Conservation (phyloP, 2,888 invertebrate species). For the Caenorhabditis sulstoni region DNA sequence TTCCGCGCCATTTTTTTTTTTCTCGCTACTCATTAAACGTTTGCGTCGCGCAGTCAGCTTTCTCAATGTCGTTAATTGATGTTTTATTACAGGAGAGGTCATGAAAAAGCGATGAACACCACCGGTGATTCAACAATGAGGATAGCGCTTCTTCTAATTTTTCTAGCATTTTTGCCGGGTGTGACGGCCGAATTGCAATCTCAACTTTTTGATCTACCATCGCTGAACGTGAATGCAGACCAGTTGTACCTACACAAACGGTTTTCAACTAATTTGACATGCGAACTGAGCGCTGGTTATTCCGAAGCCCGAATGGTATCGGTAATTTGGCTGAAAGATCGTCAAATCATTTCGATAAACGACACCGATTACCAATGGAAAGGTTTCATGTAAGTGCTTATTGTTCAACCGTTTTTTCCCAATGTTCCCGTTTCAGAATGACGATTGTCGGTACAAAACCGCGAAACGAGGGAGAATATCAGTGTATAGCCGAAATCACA, state of each 20-base stretch:
- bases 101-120: constrained; percentile 44
- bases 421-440: constrained; percentile 57
- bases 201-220: constrained; percentile 68
- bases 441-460: constrained; percentile 58
- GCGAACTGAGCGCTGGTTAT: constrained; percentile 66
- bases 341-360: constrained; percentile 59
- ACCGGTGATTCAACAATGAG: not conserved
- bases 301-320: constrained; percentile 51
- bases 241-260: constrained; percentile 65
- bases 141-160: constrained; percentile 16
- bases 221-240: constrained; percentile 63
- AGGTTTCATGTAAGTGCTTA: constrained; percentile 56
- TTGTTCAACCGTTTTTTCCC: not conserved
- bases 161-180: constrained; percentile 1
- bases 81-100: constrained; percentile 26
- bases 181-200: constrained; percentile 19
- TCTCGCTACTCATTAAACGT: not conserved
- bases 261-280: constrained; percentile 62
- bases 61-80: constrained; percentile 7
- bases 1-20: constrained; percentile 9
- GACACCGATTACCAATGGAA: constrained; percentile 59
- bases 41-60: not conserved
- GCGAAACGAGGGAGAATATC: constrained; percentile 75
- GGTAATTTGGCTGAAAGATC: constrained; percentile 73
- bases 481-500: constrained; percentile 72